phyloP scores from a whole-genome alignment of 2,888 invertebrate genomes.

The Dexiosoma caninum region DNA sequence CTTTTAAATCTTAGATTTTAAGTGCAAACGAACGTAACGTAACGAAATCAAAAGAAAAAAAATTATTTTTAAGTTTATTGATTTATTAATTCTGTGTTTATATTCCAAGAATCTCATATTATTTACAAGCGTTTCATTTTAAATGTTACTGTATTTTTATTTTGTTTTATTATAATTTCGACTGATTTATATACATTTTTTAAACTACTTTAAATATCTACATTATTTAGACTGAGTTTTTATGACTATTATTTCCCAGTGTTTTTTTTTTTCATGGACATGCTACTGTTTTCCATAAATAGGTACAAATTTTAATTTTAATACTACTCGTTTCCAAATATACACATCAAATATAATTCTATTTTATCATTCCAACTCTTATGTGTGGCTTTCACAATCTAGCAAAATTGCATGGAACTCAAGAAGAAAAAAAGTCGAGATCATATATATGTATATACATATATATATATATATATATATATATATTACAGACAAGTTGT shows the following conservation, averaged over 20 bases:
- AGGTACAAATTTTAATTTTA: conserved; percentile 43
- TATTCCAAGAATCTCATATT: conserved; percentile 48
- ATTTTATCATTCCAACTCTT: conserved; percentile 48
- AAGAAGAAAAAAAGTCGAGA: no score
- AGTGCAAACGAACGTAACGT: background rate
- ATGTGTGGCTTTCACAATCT: no score
- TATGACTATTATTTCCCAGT: conserved; percentile 8
- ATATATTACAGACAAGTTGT: no score
- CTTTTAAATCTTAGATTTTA: conserved; percentile 71
- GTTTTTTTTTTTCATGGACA: background rate
- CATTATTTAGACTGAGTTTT: conserved; percentile 38
- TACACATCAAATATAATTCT: background rate
- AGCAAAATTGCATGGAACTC: no score
- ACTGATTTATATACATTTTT: conserved; percentile 32
- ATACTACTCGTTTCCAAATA: conserved; percentile 17
- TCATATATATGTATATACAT: no score
- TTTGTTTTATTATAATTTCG: no score
- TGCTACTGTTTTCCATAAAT: background rate
- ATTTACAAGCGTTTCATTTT: conserved; percentile 19
- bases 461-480: no score
- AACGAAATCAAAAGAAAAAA: conserved; percentile 4
- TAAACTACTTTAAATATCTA: conserved; percentile 28
- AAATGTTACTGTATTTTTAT: conserved; percentile 6
- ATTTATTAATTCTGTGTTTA: conserved; percentile 5
- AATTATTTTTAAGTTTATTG: background rate